Percentiles rank a stretch among this genome's conserved stretches.
Conservation (phyloP, 2,888 invertebrate genomes). For the Ormyrus pomaceus region DNA sequence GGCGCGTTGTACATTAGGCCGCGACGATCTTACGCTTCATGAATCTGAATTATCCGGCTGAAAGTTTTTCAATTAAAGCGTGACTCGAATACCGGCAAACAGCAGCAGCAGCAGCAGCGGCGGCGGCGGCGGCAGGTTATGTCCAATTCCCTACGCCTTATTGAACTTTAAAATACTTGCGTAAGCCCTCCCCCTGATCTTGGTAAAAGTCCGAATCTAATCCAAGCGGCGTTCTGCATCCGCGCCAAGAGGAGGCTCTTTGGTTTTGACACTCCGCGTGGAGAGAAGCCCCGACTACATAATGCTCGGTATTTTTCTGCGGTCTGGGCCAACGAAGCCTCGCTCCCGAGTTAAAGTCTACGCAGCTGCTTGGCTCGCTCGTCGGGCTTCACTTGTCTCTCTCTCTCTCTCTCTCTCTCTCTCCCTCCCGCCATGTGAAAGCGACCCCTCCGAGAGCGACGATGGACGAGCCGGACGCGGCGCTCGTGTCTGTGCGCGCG, state of each 20-base stretch:
- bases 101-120: too few relatives aligned
- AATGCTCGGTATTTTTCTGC: background rate
- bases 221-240: too few relatives aligned
- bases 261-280: too few relatives aligned
- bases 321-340: background rate
- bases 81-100: background rate
- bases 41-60: background rate
- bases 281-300: background rate
- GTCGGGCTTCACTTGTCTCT: constrained; percentile 19
- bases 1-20: too few relatives aligned
- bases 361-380: constrained; percentile 30
- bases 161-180: too few relatives aligned
- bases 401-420: constrained; percentile 11
- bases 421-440: constrained; percentile 27
- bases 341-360: background rate
- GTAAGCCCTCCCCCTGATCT: too few relatives aligned
- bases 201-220: too few relatives aligned
- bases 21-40: too few relatives aligned
- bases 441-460: constrained; percentile 25
- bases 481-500: background rate
- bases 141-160: too few relatives aligned
- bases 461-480: background rate
- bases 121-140: too few relatives aligned
- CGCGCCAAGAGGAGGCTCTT: too few relatives aligned
- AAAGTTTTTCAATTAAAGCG: constrained; percentile 6